A percentile compares a stretch with the other conserved stretches of the same genome.
These are phyloP conservation scores for Phylloscopus whistleri DNA, from an alignment of 2,113 vertebrate species.

Conservation along the genomic window DNA sequence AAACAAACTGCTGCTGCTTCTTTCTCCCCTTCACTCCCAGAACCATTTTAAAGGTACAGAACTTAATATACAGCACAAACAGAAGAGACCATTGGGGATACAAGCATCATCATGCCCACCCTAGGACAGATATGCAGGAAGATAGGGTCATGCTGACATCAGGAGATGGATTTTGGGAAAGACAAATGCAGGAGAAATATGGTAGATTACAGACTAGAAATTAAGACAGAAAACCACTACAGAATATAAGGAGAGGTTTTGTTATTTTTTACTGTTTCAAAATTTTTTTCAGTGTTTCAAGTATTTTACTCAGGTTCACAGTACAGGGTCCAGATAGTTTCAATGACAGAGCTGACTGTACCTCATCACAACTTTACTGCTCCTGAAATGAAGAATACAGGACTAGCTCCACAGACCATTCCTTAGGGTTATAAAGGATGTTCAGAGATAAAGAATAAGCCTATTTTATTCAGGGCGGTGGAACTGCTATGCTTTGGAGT, in stretches of 20 bases:
- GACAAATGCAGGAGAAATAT: not conserved
- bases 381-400: not conserved
- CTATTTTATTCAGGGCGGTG: not conserved
- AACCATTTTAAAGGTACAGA: too few relatives aligned
- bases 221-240: not conserved
- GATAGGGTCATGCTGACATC: not conserved
- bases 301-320: not conserved
- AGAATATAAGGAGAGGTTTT: not conserved
- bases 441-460: not conserved
- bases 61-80: too few relatives aligned
- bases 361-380: not conserved
- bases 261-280: not conserved
- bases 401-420: not conserved
- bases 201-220: not conserved
- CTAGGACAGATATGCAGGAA: not conserved
- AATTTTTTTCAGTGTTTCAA: not conserved
- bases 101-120: too few relatives aligned
- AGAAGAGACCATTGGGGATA: too few relatives aligned
- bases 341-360: not conserved
- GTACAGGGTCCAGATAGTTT: not conserved
- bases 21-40: too few relatives aligned
- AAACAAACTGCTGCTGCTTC: too few relatives aligned
- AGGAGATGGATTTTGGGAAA: not conserved
- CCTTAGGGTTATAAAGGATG: not conserved
- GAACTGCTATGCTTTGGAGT: not conserved